phyloP scores from a whole-genome alignment of 2,113 vertebrate genomes.

The Nothoprocta perdicaria region DNA sequence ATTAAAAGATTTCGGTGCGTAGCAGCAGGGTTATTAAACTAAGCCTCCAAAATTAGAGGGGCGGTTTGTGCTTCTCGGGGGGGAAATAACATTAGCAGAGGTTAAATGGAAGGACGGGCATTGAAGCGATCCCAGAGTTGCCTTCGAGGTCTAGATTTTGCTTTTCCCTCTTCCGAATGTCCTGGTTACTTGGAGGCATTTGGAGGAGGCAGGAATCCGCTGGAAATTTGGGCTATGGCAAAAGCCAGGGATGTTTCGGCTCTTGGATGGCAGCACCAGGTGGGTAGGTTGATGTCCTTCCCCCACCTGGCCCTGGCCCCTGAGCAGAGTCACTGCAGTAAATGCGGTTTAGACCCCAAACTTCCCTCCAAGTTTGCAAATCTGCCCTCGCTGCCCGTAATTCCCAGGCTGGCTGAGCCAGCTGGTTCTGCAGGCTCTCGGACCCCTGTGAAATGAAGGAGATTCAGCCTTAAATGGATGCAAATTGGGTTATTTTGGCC shows the following conservation, averaged over 20 bases:
- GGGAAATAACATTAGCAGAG: not conserved
- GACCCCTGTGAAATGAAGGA: rapidly evolving
- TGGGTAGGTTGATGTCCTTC: too few species aligned
- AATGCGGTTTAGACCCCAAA: not conserved
- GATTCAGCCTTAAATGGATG: rapidly evolving
- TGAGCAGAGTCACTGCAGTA: too few species aligned
- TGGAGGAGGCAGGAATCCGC: not conserved
- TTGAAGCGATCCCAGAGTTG: rapidly evolving
- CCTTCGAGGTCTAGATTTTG: not conserved
- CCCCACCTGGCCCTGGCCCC: too few species aligned
- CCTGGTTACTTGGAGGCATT: too few species aligned
- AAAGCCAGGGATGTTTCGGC: not conserved
- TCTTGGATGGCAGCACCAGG: too few species aligned
- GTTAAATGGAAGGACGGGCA: not conserved
- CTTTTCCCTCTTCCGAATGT: not conserved
- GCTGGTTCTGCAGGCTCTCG: rapidly evolving
- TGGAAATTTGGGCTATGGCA: not conserved
- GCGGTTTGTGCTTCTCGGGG: not conserved
- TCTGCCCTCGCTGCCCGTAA: not conserved
- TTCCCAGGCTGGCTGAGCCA: not conserved
- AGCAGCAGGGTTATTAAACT: not conserved
- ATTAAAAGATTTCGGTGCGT: not conserved
- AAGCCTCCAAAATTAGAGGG: not conserved
- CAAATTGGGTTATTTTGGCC: not conserved
- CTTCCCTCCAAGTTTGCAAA: rapidly evolving